phyloP scores from a whole-genome alignment of 2,113 vertebrate genomes.

The Poeciliopsis occidentalis region DNA sequence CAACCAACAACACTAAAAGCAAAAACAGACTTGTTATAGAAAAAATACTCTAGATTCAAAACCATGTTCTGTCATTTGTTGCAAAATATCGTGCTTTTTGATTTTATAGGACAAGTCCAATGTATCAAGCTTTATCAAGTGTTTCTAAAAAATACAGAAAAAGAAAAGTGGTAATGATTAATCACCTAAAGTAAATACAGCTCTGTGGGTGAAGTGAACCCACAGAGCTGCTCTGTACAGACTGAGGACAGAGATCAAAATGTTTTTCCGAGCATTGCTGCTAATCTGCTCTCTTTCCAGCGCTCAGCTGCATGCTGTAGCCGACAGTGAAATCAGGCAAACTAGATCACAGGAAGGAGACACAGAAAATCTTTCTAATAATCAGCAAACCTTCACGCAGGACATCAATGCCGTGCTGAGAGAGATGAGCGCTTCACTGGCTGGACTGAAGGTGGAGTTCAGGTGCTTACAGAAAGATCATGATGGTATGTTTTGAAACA shows the following conservation, averaged over 20 bases:
- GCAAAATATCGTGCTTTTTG: too few relatives aligned
- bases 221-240: background rate
- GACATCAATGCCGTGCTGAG: constrained; percentile 51
- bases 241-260: constrained; percentile 11
- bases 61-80: too few relatives aligned
- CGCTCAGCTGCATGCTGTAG: constrained; percentile 3
- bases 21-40: too few relatives aligned
- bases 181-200: background rate
- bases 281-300: constrained; percentile 25
- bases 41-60: too few relatives aligned
- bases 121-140: background rate
- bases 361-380: background rate
- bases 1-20: too few relatives aligned
- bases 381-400: background rate
- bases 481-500: constrained; percentile 13
- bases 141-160: background rate
- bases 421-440: constrained; percentile 46
- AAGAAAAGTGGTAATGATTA: constrained; percentile 1
- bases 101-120: too few relatives aligned
- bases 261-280: constrained; percentile 23
- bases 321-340: constrained; percentile 19
- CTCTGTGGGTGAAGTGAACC: background rate
- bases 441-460: constrained; percentile 40
- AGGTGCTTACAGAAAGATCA: constrained; percentile 35
- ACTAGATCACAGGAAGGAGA: background rate